A percentile compares a stretch with the other conserved stretches of the same genome.
Conservation (phyloP, 1,140 invertebrate genomes). For the Hydropsyche tenuis region DNA sequence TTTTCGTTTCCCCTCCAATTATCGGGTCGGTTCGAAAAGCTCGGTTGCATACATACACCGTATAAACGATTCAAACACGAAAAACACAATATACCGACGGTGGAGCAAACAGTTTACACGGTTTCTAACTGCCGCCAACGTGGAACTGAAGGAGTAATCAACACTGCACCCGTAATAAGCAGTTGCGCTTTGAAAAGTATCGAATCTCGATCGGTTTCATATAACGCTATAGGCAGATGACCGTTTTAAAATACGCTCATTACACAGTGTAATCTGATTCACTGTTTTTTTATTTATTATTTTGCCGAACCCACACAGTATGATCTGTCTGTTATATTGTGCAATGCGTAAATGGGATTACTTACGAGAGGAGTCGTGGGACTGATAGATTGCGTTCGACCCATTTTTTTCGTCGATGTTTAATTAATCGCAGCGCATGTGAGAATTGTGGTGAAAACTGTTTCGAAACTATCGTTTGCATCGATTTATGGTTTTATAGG, state of each 20-base stretch:
- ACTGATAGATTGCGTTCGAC: not conserved
- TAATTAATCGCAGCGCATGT: not conserved
- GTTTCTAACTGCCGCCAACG: not conserved
- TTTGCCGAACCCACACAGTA: too few species aligned
- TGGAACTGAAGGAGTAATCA: too few species aligned
- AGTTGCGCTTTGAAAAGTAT: too few species aligned
- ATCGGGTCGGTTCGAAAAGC: slow-evolving; percentile 28
- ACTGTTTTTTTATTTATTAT: too few species aligned
- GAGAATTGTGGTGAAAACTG: not conserved
- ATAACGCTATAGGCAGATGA: too few species aligned
- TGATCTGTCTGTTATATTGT: too few species aligned
- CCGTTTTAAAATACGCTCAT: too few species aligned
- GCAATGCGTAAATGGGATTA: too few species aligned
- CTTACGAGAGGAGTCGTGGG: not conserved
- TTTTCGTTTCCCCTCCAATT: slow-evolving; percentile 16
- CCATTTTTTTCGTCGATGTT: not conserved
- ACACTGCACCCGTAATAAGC: not conserved
- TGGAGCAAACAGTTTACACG: not conserved
- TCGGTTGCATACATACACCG: not conserved
- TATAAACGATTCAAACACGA: slow-evolving; percentile 23
- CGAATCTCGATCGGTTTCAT: too few species aligned
- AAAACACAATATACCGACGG: not conserved
- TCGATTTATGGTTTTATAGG: slow-evolving; percentile 2
- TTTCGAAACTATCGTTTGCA: slow-evolving; percentile 17
- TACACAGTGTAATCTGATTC: too few species aligned